Percentiles rank a stretch among this genome's conserved stretches.
These are phyloP conservation scores for Mesoclemmys tuberculata DNA, from an alignment of 2,113 vertebrate species.

Conservation along the genomic window DNA sequence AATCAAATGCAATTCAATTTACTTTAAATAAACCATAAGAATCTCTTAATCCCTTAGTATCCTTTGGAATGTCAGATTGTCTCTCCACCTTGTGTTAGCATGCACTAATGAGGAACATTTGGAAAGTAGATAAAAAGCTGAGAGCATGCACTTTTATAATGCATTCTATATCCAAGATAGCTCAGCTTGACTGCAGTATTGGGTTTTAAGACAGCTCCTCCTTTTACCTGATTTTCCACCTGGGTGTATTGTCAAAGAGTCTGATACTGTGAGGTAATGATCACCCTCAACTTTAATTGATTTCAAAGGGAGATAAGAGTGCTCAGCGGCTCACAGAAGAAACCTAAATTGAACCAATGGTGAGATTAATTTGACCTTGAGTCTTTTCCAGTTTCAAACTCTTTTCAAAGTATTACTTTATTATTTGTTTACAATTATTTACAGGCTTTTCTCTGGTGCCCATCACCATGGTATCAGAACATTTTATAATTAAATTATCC, in stretches of 20 bases:
- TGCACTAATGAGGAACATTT: conserved; percentile 46
- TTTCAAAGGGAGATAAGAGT: background rate
- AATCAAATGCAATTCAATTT: conserved; percentile 35
- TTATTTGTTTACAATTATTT: background rate
- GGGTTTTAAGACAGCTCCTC: background rate
- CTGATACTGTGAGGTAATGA: background rate
- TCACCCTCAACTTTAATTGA: background rate
- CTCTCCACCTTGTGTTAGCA: conserved; percentile 34
- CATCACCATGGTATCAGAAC: no score
- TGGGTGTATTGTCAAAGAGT: rapidly evolving
- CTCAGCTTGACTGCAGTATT: background rate
- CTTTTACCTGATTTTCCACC: background rate
- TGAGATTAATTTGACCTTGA: background rate
- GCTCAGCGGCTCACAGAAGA: background rate
- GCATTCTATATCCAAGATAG: background rate
- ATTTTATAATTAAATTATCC: background rate
- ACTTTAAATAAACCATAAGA: conserved; percentile 40
- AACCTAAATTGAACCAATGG: background rate
- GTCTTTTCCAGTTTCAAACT: background rate
- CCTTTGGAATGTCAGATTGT: conserved; percentile 36
- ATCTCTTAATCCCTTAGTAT: conserved; percentile 32
- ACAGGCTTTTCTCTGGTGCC: background rate
- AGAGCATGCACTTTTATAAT: background rate
- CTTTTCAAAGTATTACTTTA: background rate
- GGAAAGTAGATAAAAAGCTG: conserved; percentile 40